These are phyloP conservation scores for Elanoides forficatus DNA, from an alignment of 2,113 vertebrate genomes.

Conservation along the genomic window DNA sequence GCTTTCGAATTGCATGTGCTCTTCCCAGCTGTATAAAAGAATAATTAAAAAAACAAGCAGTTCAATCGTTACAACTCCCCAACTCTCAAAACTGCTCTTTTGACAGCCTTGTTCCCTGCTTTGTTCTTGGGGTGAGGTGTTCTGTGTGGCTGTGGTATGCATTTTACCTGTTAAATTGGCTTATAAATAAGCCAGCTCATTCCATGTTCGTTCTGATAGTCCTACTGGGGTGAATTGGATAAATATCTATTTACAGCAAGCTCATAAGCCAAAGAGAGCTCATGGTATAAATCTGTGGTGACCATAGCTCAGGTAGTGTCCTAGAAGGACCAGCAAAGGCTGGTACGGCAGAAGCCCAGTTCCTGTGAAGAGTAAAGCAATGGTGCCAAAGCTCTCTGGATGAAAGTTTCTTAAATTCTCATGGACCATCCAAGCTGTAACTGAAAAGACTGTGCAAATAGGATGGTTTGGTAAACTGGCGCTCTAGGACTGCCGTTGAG, in stretches of 20 bases:
- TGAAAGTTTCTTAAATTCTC: not conserved
- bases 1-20: not conserved
- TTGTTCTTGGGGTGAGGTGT: not conserved
- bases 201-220: not conserved
- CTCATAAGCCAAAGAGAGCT: not conserved
- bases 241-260: not conserved
- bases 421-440: not conserved
- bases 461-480: not conserved
- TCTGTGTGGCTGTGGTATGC: not conserved
- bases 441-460: not conserved
- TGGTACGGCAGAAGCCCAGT: not conserved
- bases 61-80: not conserved
- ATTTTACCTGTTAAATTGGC: not conserved
- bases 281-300: not conserved
- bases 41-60: not conserved
- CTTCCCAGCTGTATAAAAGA: not conserved
- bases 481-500: not conserved
- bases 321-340: not conserved
- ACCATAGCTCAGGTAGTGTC: not conserved
- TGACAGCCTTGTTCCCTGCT: not conserved
- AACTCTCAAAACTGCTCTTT: not conserved
- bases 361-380: not conserved
- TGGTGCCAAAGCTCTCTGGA: not conserved
- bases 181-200: not conserved
- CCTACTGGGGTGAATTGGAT: not conserved